Evolutionary conservation across 1,140 invertebrate genomes (phyloP), one percentile per base, ranked within the genome.

Genomic region (Neotoxoptera formosana): DNA sequence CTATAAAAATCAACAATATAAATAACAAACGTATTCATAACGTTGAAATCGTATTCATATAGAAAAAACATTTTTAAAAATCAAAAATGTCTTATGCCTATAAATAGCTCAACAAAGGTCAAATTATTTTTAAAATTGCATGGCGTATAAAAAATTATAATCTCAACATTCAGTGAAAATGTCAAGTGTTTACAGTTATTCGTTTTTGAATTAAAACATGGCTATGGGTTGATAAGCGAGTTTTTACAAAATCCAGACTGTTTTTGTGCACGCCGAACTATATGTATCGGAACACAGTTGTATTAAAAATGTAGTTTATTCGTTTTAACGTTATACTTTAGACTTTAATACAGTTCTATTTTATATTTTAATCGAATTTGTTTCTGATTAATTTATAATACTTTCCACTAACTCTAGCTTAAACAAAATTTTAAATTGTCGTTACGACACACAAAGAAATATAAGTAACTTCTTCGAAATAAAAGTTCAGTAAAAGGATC

Each of bases 371-470:
- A 76, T 76, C n/a, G 14, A 76, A 60, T 11, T 76, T n/a, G 14
- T 76, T 76, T 76, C 60, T 6, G n/a, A 76, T n/a, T 76, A n/a
- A 76, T 76, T 2, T n/a, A n/a, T 76, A 76, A 17, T 76, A 34
- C 60, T 17, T 76, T 17, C 4, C n/a, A 76, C 4, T 76, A 34
- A 76, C 7, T 76, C 30, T 76, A 20, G 30, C 60, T 76, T n/a
- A 17, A 76, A 76, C 60, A n/a, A 67, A n/a, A 76, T 76, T n/a
- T 76, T 76, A 76, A 76, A n/a, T n/a, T 76, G n/a, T 76, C 60
- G 30, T n/a, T n/a, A n/a, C 14, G 14, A 76, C n/a, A n/a, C n/a
- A 17, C 7, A 76, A 76, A 30, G 60, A 14, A 76, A 34, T 76
- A 76, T 76, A 76, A 0, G n/a, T 76, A 76, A 76, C 30, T 76